Percentiles rank a stretch among this genome's conserved stretches.
phyloP scores from a whole-genome alignment of 2,797 vertebrate genomes.

The Lepilemur septentrionalis region DNA sequence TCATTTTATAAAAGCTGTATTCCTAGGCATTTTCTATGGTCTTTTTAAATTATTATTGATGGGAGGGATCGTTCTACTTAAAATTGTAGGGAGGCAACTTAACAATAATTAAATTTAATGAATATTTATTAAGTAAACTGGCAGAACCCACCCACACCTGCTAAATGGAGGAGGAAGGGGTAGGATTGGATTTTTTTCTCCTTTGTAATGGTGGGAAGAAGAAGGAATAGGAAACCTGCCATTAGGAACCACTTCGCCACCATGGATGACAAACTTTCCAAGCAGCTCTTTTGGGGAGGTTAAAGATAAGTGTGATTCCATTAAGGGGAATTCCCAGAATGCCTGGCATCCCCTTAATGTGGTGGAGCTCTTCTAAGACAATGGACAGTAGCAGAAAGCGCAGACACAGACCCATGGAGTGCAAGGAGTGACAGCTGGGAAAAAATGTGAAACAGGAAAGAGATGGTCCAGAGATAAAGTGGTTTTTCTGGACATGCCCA shows the following conservation, averaged over 20 bases:
- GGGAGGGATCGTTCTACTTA: neutral
- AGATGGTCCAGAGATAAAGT: no score
- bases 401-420: neutral
- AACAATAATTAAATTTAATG: neutral
- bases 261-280: neutral
- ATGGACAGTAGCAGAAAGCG: neutral
- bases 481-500: no score
- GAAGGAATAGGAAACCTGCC: neutral
- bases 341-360: neutral
- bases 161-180: neutral
- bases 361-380: neutral
- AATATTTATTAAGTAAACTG: neutral
- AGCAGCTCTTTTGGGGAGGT: neutral
- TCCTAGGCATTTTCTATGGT: neutral
- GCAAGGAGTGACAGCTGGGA: neutral
- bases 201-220: neutral
- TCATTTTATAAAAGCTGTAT: neutral
- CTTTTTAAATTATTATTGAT: neutral
- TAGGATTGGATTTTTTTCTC: neutral
- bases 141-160: neutral
- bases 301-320: neutral
- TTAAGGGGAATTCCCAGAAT: neutral
- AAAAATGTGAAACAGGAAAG: neutral
- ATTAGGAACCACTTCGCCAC: neutral
- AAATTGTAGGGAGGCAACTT: neutral